Percentiles rank a stretch among this genome's conserved stretches.
phyloP scores from a whole-genome alignment of 2,113 vertebrate genomes.

The Emydocephalus ijimae region DNA sequence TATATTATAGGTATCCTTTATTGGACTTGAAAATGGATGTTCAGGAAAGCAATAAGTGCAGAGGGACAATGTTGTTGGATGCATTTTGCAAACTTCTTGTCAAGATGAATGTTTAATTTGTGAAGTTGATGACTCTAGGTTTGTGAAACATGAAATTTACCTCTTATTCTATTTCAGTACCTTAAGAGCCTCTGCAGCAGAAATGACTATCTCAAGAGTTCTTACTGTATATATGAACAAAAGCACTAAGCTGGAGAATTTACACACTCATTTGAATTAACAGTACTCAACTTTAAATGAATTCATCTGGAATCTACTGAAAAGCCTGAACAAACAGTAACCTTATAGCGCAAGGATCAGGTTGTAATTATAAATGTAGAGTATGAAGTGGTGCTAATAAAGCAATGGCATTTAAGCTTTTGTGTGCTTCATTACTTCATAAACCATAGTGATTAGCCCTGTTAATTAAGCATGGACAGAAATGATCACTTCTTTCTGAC shows the following conservation, averaged over 20 bases:
- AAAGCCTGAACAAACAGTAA: background rate
- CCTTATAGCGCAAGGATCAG: background rate
- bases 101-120: background rate
- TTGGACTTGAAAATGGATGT: background rate
- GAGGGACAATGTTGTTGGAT: background rate
- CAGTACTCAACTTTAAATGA: background rate
- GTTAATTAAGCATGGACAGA: background rate
- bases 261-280: background rate
- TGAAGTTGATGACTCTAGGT: background rate
- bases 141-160: background rate
- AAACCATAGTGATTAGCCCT: background rate
- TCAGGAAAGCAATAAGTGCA: background rate
- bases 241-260: background rate
- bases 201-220: background rate
- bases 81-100: background rate
- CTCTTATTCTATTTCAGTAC: background rate
- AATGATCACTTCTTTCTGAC: background rate
- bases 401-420: background rate
- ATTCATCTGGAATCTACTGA: background rate
- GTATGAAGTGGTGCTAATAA: background rate
- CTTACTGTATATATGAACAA: background rate
- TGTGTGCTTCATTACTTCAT: constrained; percentile 1
- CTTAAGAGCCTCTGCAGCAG: background rate
- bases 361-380: background rate
- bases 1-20: background rate